A percentile compares a stretch with the other conserved stretches of the same genome.
These are phyloP conservation scores for Polydrusus tereticollis DNA, from an alignment of 2,888 invertebrate species.

Conservation along the genomic window DNA sequence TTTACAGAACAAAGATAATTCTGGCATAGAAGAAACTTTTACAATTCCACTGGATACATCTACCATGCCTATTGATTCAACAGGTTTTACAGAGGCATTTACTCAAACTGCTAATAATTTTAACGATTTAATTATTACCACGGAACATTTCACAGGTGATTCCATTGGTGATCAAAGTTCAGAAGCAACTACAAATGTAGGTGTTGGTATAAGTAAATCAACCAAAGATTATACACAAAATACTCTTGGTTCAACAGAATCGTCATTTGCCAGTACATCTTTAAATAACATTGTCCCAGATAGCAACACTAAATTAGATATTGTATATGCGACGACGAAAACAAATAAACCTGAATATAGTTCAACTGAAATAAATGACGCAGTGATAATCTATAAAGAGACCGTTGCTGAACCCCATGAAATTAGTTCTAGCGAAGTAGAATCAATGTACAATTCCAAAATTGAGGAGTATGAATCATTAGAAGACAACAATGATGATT, in stretches of 20 bases:
- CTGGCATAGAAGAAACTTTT: background rate
- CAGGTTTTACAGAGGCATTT: background rate
- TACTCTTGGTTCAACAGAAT: too few species aligned
- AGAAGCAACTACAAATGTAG: background rate
- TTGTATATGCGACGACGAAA: too few species aligned
- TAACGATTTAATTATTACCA: background rate
- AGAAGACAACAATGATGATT: constrained; percentile 15
- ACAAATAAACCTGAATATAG: too few species aligned
- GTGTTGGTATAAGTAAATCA: too few species aligned
- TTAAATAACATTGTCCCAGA: too few species aligned
- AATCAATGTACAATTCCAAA: constrained; percentile 33
- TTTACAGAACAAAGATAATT: too few species aligned
- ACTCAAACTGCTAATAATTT: background rate
- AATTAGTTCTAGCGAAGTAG: constrained; percentile 37
- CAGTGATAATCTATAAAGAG: background rate
- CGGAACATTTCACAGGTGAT: background rate
- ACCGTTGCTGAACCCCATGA: background rate
- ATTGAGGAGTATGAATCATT: constrained; percentile 28
- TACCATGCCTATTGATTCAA: background rate
- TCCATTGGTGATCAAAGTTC: background rate
- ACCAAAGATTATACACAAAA: too few species aligned
- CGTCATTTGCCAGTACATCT: too few species aligned
- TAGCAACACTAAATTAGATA: too few species aligned
- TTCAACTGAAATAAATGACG: too few species aligned
- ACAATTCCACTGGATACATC: background rate